Percentiles rank a stretch among this genome's conserved stretches.
Conservation (phyloP, 2,888 invertebrate species). For the Dioctria rufipes region DNA sequence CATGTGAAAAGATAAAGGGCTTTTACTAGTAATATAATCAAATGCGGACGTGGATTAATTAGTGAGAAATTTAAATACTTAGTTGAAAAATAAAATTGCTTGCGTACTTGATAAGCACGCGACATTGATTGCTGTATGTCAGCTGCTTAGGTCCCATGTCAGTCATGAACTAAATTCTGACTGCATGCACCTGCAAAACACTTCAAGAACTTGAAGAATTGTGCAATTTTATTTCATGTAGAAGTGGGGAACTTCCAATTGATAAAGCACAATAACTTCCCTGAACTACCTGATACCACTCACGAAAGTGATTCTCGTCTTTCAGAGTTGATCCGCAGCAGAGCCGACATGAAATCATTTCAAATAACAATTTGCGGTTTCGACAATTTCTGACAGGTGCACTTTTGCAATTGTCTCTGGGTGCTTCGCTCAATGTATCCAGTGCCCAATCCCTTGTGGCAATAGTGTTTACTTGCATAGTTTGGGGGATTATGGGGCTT, state of each 20-base stretch:
- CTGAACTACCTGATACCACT: conserved; percentile 9
- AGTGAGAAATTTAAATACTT: background rate
- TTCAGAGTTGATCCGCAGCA: background rate
- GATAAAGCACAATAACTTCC: conserved; percentile 30
- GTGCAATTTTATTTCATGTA: conserved; percentile 20
- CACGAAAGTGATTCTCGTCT: conserved; percentile 10
- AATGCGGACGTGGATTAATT: conserved; percentile 10
- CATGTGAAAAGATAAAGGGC: background rate
- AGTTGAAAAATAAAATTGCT: conserved; percentile 26
- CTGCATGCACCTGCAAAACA: conserved; percentile 28
- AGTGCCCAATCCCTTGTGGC: background rate
- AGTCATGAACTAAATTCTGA: conserved; percentile 50
- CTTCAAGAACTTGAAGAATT: conserved; percentile 38
- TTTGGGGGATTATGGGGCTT: conserved; percentile 10
- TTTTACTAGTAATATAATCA: conserved; percentile 22
- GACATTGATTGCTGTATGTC: conserved; percentile 37
- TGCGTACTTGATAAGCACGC: conserved; percentile 35
- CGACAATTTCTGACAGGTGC: conserved; percentile 53
- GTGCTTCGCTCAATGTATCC: conserved; percentile 3
- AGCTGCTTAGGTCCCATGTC: conserved; percentile 45
- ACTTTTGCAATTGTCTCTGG: conserved; percentile 44
- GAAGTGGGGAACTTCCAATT: background rate
- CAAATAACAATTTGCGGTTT: conserved; percentile 52
- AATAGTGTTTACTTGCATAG: conserved; percentile 37
- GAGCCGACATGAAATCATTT: conserved; percentile 45